Conservation (phyloP, 2,113 vertebrate species). For the Hyperopisus bebe region DNA sequence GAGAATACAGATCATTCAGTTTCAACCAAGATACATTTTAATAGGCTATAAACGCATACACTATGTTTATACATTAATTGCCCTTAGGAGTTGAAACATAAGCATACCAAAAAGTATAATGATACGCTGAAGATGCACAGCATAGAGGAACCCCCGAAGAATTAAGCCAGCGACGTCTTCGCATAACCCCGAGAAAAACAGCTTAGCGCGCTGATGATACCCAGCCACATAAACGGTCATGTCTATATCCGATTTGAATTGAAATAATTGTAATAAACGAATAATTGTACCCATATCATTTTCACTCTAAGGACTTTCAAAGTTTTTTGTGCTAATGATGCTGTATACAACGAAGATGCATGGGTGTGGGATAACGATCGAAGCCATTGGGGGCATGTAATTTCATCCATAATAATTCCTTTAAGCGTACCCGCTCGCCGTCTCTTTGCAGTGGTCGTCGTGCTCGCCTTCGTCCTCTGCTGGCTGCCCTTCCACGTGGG, state of each 20-base stretch:
- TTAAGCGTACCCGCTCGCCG: slow-evolving; percentile 22
- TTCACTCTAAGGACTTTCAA: not conserved
- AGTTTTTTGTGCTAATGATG: not conserved
- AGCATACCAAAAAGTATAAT: not conserved
- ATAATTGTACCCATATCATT: not conserved
- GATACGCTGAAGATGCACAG: not conserved
- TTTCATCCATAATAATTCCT: not conserved
- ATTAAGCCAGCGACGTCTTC: not conserved
- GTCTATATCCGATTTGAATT: not conserved
- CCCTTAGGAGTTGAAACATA: not conserved
- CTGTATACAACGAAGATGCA: not conserved
- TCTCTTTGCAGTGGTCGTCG: slow-evolving; percentile 76
- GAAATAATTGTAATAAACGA: not conserved
- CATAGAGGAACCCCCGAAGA: not conserved
- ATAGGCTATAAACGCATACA: not conserved
- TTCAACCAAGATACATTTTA: not conserved
- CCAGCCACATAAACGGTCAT: not conserved
- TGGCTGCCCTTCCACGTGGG: slow-evolving; percentile 96
- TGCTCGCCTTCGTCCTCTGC: slow-evolving; percentile 93
- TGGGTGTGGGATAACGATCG: not conserved
- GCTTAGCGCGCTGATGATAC: not conserved
- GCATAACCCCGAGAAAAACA: not conserved
- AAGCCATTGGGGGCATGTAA: not conserved
- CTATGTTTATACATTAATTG: not conserved
- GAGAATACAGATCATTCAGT: not conserved